Evolutionary conservation across 2,888 invertebrate species (phyloP).

Genomic region (Petrolisthes cinctipes): DNA sequence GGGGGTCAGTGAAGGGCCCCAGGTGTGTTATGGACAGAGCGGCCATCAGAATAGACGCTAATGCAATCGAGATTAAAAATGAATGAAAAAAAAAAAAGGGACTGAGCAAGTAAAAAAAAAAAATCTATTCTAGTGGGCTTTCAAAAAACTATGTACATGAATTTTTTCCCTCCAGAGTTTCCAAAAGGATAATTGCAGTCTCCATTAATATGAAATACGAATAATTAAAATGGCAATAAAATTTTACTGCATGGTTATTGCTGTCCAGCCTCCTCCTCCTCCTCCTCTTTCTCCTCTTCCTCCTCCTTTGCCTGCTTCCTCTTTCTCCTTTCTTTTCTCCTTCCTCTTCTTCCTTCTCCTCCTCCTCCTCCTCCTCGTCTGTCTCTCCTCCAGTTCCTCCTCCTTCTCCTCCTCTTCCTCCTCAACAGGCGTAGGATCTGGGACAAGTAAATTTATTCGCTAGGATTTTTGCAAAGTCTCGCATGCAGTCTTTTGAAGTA

Average conservation of each 20-base stretch:
- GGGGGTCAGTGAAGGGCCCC: background rate
- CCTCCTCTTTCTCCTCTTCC: background rate
- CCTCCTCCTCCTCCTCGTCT: conserved; percentile 15
- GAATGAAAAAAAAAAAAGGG: background rate
- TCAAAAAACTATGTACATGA: conserved; percentile 37
- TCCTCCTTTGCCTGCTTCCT: background rate
- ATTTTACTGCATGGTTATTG: conserved; percentile 52
- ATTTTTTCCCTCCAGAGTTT: conserved; percentile 45
- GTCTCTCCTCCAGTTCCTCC: no score
- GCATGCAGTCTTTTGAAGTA: conserved; percentile 30
- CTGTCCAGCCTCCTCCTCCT: conserved; percentile 45
- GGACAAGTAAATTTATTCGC: conserved; percentile 4
- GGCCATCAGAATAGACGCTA: conserved; percentile 21
- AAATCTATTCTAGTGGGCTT: conserved; percentile 29
- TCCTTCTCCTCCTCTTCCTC: background rate
- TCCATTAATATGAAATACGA: conserved; percentile 56
- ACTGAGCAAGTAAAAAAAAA: background rate
- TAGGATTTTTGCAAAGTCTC: background rate
- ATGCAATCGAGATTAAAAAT: conserved; percentile 11
- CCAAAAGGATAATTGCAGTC: conserved; percentile 58
- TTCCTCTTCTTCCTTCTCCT: conserved; percentile 5
- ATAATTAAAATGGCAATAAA: conserved; percentile 52
- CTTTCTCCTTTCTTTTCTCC: background rate
- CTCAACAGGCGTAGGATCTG: background rate
- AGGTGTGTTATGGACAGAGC: background rate